Evolutionary conservation across 2,113 vertebrate species (phyloP).

Genomic region (Nestor notabilis): DNA sequence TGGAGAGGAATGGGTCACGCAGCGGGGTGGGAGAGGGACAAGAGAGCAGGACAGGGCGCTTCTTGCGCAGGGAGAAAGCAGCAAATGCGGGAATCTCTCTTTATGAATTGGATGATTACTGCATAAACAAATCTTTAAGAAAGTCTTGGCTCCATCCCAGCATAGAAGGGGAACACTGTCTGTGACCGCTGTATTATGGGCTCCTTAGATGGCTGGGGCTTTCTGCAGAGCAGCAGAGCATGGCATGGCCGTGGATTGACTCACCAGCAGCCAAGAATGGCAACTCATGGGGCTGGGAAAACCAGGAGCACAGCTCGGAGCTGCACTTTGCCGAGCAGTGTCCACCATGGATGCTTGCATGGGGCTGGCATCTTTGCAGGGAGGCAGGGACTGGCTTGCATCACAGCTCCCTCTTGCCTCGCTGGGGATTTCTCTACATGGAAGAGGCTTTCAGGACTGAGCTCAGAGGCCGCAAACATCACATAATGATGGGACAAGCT

Average conservation of each 20-base stretch:
- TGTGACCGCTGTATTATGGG: fast-evolving
- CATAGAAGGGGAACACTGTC: not conserved
- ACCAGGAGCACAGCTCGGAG: not conserved
- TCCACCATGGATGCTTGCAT: fast-evolving
- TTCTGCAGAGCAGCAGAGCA: not conserved
- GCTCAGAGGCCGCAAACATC: not conserved
- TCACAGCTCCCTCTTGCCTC: not conserved
- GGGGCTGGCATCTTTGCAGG: not conserved
- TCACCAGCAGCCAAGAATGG: not conserved
- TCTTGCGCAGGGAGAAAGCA: not conserved
- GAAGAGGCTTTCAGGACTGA: not conserved
- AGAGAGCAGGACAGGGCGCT: not conserved
- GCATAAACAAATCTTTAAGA: not conserved
- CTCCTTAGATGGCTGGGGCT: not conserved
- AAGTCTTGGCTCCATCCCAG: not conserved
- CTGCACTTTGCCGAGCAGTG: not conserved
- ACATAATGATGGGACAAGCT: not conserved
- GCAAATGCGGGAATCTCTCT: not conserved
- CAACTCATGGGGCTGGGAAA: not conserved
- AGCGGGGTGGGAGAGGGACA: not conserved
- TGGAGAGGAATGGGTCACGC: not conserved
- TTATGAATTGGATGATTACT: not conserved
- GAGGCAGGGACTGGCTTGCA: not conserved
- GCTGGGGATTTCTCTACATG: not conserved
- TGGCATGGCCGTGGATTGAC: not conserved